These are phyloP conservation scores for Athalia circularis DNA, from an alignment of 2,888 invertebrate species.

Conservation along the genomic window DNA sequence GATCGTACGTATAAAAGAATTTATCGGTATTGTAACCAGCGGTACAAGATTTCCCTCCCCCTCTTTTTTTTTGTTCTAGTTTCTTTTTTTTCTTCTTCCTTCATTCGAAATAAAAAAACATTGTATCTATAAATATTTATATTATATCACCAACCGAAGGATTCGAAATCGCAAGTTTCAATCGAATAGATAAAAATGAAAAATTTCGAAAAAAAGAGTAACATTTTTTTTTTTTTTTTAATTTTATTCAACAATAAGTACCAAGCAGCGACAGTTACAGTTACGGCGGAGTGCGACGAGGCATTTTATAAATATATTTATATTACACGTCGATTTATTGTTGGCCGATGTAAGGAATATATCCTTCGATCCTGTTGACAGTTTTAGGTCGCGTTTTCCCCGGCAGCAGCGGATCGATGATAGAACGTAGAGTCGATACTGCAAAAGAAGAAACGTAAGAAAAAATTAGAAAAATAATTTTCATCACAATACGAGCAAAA, in stretches of 20 bases:
- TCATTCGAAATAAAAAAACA: too few relatives aligned
- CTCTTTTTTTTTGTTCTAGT: background rate
- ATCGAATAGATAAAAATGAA: too few relatives aligned
- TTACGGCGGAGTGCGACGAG: too few relatives aligned
- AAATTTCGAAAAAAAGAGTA: too few relatives aligned
- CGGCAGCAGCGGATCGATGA: background rate
- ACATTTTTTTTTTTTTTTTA: too few relatives aligned
- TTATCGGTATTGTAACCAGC: constrained; percentile 1
- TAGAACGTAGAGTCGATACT: background rate
- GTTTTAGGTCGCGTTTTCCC: constrained; percentile 27
- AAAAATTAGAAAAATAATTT: too few relatives aligned
- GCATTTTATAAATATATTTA: background rate
- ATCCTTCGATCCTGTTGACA: constrained; percentile 28
- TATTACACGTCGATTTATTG: background rate
- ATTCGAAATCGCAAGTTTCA: too few relatives aligned
- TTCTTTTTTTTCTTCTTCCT: background rate
- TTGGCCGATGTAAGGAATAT: background rate
- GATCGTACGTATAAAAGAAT: constrained; percentile 24
- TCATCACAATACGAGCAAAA: background rate
- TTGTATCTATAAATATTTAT: too few relatives aligned
- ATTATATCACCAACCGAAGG: too few relatives aligned
- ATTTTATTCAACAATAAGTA: too few relatives aligned
- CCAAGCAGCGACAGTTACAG: too few relatives aligned
- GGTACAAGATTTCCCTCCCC: background rate
- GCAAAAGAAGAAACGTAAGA: background rate